Conservation (phyloP, 2,888 invertebrate genomes). For the Alsophila aescularia region DNA sequence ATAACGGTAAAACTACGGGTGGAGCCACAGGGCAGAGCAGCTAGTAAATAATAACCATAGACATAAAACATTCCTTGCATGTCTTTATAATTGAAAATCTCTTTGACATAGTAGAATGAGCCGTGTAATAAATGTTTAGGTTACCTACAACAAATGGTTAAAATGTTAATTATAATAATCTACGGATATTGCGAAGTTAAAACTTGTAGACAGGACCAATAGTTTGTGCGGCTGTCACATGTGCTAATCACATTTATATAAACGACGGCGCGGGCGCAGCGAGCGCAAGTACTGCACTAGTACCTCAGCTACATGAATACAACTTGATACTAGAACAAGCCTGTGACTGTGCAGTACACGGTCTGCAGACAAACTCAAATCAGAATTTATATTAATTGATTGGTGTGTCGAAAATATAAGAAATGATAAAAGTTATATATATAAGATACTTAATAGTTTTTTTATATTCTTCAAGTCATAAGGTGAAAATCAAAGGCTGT, state of each 20-base stretch:
- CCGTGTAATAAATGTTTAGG: slow-evolving; percentile 14
- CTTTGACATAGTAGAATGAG: slow-evolving; percentile 16
- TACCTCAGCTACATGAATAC: slow-evolving; percentile 26
- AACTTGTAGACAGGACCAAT: slow-evolving; percentile 54
- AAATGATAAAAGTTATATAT: too few species aligned
- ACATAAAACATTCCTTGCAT: slow-evolving; percentile 8
- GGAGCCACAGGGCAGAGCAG: too few species aligned
- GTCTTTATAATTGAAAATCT: slow-evolving; percentile 20
- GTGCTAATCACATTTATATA: slow-evolving; percentile 53
- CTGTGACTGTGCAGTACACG: slow-evolving; percentile 5
- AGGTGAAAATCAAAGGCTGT: too few species aligned
- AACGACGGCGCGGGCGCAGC: slow-evolving; percentile 38
- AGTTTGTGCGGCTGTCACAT: slow-evolving; percentile 53
- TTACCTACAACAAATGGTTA: slow-evolving; percentile 33
- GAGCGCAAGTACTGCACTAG: slow-evolving; percentile 28
- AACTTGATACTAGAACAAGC: slow-evolving; percentile 13
- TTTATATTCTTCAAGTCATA: too few species aligned
- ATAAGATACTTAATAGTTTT: too few species aligned
- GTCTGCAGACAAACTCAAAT: background rate
- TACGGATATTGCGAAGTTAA: slow-evolving; percentile 45
- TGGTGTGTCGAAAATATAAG: too few species aligned
- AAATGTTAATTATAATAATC: slow-evolving; percentile 41
- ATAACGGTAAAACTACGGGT: too few species aligned
- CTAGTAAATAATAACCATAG: slow-evolving; percentile 2
- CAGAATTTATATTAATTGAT: background rate